Percentiles rank a stretch among this genome's conserved stretches.
Evolutionary conservation across 1,140 invertebrate genomes (phyloP).

Genomic region (Calephelis virginiensis): DNA sequence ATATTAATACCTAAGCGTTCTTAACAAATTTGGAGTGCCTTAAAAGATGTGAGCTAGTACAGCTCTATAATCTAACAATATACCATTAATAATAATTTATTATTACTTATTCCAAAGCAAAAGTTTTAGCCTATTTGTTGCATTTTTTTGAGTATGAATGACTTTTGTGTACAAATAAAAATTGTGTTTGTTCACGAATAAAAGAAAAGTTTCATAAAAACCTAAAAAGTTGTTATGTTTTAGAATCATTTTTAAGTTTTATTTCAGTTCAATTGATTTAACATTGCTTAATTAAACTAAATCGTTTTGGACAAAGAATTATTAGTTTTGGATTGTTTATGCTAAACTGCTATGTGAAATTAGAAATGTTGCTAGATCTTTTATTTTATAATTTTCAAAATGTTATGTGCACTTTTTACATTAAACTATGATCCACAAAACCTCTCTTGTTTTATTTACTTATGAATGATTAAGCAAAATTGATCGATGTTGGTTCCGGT

Average conservation of each 20-base stretch:
- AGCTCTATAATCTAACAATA: no score
- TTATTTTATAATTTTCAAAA: neutral
- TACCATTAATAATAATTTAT: no score
- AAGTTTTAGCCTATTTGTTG: neutral
- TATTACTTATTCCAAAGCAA: no score
- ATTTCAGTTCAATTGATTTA: no score
- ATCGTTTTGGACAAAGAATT: conserved; percentile 6
- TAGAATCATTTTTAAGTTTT: neutral
- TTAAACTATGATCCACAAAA: conserved; percentile 2
- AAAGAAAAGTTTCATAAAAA: conserved; percentile 3
- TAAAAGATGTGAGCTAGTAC: no score
- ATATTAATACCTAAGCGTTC: no score
- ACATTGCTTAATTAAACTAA: no score
- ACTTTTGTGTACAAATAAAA: no score
- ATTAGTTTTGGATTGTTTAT: neutral
- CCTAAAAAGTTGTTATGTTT: conserved; percentile 4
- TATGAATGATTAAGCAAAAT: no score
- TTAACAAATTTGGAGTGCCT: no score
- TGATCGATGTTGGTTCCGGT: no score
- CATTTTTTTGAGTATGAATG: neutral
- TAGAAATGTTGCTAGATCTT: neutral
- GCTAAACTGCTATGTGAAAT: conserved; percentile 2
- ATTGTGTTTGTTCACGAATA: neutral
- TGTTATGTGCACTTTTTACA: neutral
- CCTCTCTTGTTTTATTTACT: neutral